Conservation (phyloP, 2,888 invertebrate species). For the Temnothorax unifasciatus region DNA sequence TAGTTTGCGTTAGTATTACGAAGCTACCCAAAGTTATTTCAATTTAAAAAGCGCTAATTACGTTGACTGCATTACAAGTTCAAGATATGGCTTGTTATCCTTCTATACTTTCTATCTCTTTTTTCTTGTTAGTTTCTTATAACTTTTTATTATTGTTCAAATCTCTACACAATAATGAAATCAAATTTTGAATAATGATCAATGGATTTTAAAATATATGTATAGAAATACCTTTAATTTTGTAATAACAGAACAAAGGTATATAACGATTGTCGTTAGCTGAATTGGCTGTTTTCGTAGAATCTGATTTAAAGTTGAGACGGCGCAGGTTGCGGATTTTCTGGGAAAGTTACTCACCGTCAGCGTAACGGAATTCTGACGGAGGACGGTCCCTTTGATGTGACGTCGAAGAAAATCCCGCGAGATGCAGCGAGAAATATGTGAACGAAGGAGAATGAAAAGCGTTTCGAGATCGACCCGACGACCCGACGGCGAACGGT, state of each 20-base stretch:
- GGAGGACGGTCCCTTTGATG: slow-evolving; percentile 19
- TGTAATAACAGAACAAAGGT: neutral
- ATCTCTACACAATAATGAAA: neutral
- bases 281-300: neutral
- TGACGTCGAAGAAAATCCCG: neutral
- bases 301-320: slow-evolving; percentile 12
- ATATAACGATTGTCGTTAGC: neutral
- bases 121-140: neutral
- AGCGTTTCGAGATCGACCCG: slow-evolving; percentile 7
- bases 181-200: neutral
- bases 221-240: neutral
- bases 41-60: neutral
- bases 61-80: neutral
- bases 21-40: slow-evolving; percentile 1
- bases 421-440: slow-evolving; percentile 1
- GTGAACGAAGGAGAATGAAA: slow-evolving; percentile 26
- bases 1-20: neutral
- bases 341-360: slow-evolving; percentile 38
- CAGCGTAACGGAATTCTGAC: slow-evolving; percentile 32
- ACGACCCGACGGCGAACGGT: slow-evolving; percentile 8
- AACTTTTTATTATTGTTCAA: neutral
- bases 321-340: neutral
- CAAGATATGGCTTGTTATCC: neutral
- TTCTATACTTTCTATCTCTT: neutral
- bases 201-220: neutral